phyloP scores from a whole-genome alignment of 2,113 vertebrate species.

The Cyrtonyx montezumae region DNA sequence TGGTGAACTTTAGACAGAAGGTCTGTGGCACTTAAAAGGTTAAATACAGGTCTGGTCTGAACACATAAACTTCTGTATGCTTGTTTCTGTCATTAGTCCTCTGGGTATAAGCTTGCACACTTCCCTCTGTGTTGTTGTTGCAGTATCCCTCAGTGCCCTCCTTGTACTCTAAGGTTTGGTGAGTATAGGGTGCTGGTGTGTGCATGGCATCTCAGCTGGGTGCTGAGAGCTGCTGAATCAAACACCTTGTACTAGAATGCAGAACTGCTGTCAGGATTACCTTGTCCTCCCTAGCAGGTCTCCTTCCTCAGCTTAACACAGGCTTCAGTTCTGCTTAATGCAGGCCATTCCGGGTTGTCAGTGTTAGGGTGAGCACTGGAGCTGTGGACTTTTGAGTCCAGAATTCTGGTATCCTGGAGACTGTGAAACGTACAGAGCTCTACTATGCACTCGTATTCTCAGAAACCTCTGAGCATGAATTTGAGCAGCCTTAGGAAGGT shows the following conservation, averaged over 20 bases:
- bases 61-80: not conserved
- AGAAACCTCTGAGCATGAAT: not conserved
- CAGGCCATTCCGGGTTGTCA: not conserved
- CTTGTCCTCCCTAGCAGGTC: not conserved
- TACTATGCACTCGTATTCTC: not conserved
- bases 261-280: not conserved
- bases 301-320: not conserved
- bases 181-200: not conserved
- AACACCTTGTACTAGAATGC: not conserved
- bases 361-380: not conserved
- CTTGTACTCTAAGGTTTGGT: not conserved
- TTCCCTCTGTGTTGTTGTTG: not conserved
- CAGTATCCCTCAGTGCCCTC: not conserved
- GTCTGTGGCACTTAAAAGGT: not conserved
- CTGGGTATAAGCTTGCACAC: not conserved
- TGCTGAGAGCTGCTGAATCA: not conserved
- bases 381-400: not conserved
- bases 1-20: not conserved
- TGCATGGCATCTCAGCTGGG: too few species aligned
- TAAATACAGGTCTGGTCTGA: not conserved
- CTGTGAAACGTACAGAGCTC: not conserved
- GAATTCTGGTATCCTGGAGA: not conserved
- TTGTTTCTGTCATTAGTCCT: not conserved
- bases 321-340: not conserved
- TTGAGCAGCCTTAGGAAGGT: not conserved